A percentile compares a stretch with the other conserved stretches of the same genome.
These are phyloP conservation scores for Eristalis arbustorum DNA, from an alignment of 2,888 invertebrate genomes.

Conservation along the genomic window DNA sequence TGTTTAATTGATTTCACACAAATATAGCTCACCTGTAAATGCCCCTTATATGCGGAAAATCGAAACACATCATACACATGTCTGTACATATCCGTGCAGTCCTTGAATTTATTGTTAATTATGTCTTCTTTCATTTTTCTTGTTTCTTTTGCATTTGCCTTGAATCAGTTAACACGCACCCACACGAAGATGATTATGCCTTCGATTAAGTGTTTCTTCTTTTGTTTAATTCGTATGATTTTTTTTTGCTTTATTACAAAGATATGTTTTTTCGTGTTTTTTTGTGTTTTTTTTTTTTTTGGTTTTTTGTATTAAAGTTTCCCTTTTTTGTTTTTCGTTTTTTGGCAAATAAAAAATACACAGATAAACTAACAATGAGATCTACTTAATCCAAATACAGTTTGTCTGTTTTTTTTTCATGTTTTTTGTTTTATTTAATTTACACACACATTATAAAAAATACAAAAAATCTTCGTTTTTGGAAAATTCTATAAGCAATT, in stretches of 20 bases:
- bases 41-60: conserved; percentile 30
- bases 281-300: conserved; percentile 4
- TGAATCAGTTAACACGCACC: background rate
- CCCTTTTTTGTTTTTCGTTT: background rate
- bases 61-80: conserved; percentile 27
- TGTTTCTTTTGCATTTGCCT: background rate
- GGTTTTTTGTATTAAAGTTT: conserved; percentile 3
- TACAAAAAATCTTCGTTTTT: conserved; percentile 35
- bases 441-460: conserved; percentile 58
- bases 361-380: conserved; percentile 36
- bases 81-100: conserved; percentile 11
- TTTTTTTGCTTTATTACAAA: conserved; percentile 37
- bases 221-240: conserved; percentile 1
- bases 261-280: conserved; percentile 66
- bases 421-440: background rate
- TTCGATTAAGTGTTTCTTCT: conserved; percentile 24
- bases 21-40: conserved; percentile 43
- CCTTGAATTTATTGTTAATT: background rate
- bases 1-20: conserved; percentile 59
- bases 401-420: background rate
- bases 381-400: conserved; percentile 24
- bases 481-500: conserved; percentile 35
- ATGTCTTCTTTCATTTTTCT: too few relatives aligned
- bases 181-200: conserved; percentile 1
- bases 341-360: conserved; percentile 46